Evolutionary conservation across 1,140 invertebrate species (phyloP), one percentile per base, ranked within the genome.

Genomic region (Drosophila oshimai): DNA sequence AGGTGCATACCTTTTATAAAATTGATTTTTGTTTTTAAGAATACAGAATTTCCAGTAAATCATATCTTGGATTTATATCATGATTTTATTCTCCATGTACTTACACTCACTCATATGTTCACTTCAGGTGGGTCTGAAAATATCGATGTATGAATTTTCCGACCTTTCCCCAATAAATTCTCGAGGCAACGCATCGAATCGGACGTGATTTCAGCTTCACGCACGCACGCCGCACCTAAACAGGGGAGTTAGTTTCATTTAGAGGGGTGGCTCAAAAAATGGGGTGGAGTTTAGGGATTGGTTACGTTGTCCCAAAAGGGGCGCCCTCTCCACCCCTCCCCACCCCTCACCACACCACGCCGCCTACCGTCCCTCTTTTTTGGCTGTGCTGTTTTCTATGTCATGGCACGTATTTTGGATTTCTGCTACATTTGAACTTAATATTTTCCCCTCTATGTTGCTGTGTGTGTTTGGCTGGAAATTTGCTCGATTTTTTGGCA

Each of bases 351-450:
- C 9, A n/a, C 2, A 6, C 41, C 20, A 2, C 1, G 13, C 12
- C 36, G 1, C 7, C 15, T 6, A 4, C 7, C 9, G 5, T 10
- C 6, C 13, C 6, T 18, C 13, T 12, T 29, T 58, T 47, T 60
- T 45, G 47, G 65, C 71, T 55, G 41, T 75, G 55, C 80, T 84
- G 74, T 86, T 84, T 84, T 80, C 79, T 84, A 79, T 77, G 77
- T 68, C 80, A 65, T 84, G 81, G 80, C 80, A 86, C 80, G 80
- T 86, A 84, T 80, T 76, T 76, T 87, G 80, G 81, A 86, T 86
- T 86, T 86, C 81, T 86, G 81, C 81, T 86, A 87, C 81, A 86
- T 86, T 86, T 86, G 81, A 86, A 86, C 81, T 87, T 87, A 87
- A 87, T 87, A 87, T 87, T 87, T 86, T 53, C 55, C 44, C 71